phyloP scores from a whole-genome alignment of 2,113 vertebrate genomes.

The Parus major region DNA sequence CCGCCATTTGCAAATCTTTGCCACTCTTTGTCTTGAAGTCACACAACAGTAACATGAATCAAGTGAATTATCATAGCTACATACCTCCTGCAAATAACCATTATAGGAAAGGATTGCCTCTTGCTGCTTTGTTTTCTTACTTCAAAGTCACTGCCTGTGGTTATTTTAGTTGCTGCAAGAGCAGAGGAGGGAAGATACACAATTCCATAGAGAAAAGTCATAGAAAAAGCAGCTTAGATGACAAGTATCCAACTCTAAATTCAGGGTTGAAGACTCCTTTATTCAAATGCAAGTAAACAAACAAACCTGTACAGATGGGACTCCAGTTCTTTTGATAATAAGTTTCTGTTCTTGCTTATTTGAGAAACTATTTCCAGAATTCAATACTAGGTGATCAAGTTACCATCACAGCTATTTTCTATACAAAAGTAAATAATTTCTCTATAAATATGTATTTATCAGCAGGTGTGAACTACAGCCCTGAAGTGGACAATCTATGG shows the following conservation, averaged over 20 bases:
- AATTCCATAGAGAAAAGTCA: neutral
- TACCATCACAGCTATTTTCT: neutral
- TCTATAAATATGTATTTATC: neutral
- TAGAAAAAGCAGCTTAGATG: neutral
- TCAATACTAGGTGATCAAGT: neutral
- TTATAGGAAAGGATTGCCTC: neutral
- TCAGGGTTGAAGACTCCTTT: neutral
- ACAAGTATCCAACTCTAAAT: neutral
- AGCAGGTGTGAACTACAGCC: neutral
- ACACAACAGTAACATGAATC: neutral
- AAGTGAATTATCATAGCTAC: neutral
- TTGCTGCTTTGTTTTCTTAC: neutral
- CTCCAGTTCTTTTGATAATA: neutral
- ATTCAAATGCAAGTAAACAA: neutral
- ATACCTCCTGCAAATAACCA: neutral
- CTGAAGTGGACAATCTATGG: neutral
- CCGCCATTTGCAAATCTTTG: neutral
- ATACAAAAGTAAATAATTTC: neutral
- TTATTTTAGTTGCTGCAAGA: neutral
- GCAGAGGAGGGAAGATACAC: neutral
- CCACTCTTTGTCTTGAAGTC: neutral
- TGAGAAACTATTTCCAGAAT: neutral
- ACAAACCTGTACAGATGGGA: neutral
- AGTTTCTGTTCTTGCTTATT: neutral
- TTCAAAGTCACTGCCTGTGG: neutral